phyloP scores from a whole-genome alignment of 2,113 vertebrate genomes.

The Pantherophis guttatus region DNA sequence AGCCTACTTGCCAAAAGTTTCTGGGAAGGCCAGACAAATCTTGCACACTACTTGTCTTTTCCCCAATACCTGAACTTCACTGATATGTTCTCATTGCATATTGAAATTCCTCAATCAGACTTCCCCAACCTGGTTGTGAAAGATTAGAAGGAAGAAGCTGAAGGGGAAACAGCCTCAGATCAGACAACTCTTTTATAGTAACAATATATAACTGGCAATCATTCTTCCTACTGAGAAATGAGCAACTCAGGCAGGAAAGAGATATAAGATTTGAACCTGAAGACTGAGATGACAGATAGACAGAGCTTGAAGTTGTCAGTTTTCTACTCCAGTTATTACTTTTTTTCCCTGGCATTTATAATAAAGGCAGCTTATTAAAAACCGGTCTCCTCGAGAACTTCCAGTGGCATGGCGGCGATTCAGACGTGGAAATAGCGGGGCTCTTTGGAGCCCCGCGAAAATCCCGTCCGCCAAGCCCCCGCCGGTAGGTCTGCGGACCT shows the following conservation, averaged over 20 bases:
- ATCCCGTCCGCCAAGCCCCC: no score
- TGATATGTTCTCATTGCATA: background rate
- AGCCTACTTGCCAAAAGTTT: background rate
- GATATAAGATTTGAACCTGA: background rate
- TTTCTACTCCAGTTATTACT: background rate
- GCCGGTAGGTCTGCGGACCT: no score
- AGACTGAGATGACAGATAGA: background rate
- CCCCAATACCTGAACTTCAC: background rate
- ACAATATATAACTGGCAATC: background rate
- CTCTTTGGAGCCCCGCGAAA: no score
- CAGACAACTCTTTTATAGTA: background rate
- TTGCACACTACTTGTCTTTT: background rate
- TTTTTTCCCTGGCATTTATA: background rate
- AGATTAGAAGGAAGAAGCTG: background rate
- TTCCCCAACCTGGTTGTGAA: background rate
- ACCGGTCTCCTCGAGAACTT: background rate
- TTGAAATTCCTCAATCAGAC: background rate
- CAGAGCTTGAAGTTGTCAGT: background rate
- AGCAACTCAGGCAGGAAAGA: background rate
- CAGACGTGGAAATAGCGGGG: no score
- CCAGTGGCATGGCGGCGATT: no score
- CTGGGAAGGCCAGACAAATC: background rate
- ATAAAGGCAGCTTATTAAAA: background rate
- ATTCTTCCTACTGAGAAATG: background rate
- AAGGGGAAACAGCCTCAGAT: background rate